Evolutionary conservation across 2,797 vertebrate species (phyloP), one percentile per base, ranked within the genome.

Genomic region (Pipistrellus pygmaeus): DNA sequence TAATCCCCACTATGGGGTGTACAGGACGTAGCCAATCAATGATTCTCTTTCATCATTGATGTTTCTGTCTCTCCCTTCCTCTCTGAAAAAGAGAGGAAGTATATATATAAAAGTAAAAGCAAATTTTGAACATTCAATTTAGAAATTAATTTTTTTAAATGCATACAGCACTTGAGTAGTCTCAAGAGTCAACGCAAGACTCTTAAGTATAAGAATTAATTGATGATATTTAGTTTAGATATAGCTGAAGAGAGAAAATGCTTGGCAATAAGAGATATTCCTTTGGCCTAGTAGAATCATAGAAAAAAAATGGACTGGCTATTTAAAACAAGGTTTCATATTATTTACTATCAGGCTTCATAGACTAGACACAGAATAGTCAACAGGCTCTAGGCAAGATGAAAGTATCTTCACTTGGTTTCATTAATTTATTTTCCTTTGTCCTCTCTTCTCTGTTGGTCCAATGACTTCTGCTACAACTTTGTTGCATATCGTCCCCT

Each of bases 101-200:
- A 41, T 27, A 53, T 53, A 20, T 60, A 13, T 60, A 27, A 57
- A 91, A 82, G 8, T 55, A 8, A 68, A 91, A 88, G 11, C 6
- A 88, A 78, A 60, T 32, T 13, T 41, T 76, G 35, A 73, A 78
- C 14, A 62, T 90, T 66, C 57, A 90, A 83, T 68, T 93, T 85
- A 46, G 35, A 92, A 55, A 62, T 69, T 60, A 53, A 62, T 35
- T 91, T 88, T 93, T 23, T 21, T 2, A 75, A 62, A 69, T 60
- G 8, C 9, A 46, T 51, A 25, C 17, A 72, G 15, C 4, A 93
- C 35, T 66, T 60, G 73, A 7, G 18, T 78, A 46, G 92, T 83
- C 11, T 5, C 4, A 27, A 62, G 4, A 48, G 44, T 87, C 51
- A 60, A 82, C 23, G 73, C 46, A 91, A 44, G 88, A 68, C 73